Conservation (phyloP, 2,888 invertebrate genomes). For the Scaptomyza parva region DNA sequence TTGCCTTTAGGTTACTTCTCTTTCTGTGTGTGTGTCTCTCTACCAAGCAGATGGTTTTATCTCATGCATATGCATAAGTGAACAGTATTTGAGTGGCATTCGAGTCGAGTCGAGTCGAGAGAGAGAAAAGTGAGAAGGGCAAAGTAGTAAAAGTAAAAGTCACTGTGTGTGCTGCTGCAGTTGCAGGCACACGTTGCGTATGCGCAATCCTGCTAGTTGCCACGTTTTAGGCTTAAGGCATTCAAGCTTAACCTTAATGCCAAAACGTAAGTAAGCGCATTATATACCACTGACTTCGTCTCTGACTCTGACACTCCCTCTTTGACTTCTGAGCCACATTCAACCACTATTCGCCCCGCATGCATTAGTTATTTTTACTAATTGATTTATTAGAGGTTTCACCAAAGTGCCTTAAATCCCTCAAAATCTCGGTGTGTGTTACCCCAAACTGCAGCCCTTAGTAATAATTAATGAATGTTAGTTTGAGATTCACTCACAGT, state of each 20-base stretch:
- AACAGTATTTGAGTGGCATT: conserved; percentile 33
- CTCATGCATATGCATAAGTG: conserved; percentile 64
- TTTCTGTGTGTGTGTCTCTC: not conserved
- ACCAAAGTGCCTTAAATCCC: conserved; percentile 15
- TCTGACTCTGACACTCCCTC: no score
- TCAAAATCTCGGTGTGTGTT: conserved; percentile 2
- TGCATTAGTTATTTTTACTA: conserved; percentile 47
- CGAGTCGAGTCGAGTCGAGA: no score
- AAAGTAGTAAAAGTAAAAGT: no score
- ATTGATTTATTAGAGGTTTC: conserved; percentile 56
- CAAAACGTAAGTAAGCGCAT: conserved; percentile 48
- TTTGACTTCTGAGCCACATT: no score
- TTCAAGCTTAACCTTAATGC: conserved; percentile 26
- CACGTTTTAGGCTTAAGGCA: conserved; percentile 25
- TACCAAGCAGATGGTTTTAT: not conserved
- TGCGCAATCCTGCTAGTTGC: conserved; percentile 48
- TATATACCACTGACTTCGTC: conserved; percentile 31
- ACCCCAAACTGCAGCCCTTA: not conserved
- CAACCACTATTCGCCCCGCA: not conserved
- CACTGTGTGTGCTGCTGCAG: conserved; percentile 10
- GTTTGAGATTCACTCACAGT: not conserved
- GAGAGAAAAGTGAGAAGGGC: no score
- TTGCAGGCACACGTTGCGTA: conserved; percentile 47
- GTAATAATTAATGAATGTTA: conserved; percentile 56
- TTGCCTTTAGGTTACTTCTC: not conserved